Conservation (phyloP, 2,888 invertebrate genomes). For the Platycheirus albimanus region DNA sequence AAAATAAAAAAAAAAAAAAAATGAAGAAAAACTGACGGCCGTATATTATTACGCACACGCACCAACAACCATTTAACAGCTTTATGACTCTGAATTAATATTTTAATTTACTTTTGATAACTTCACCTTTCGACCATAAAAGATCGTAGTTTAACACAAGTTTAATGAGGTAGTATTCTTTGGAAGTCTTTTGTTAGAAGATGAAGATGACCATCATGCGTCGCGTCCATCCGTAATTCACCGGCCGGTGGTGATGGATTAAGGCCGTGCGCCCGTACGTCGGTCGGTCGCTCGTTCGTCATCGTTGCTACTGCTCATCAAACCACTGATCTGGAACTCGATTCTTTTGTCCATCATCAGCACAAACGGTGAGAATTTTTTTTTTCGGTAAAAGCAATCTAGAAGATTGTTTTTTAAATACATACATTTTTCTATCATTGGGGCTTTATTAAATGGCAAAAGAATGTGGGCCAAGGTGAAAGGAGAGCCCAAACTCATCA, state of each 20-base stretch:
- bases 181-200: conserved; percentile 15
- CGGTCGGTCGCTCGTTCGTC: neutral
- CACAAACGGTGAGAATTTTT: conserved; percentile 53
- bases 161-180: conserved; percentile 16
- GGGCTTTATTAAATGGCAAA: neutral
- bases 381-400: conserved; percentile 42
- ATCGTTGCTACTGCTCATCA: conserved; percentile 15
- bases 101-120: conserved; percentile 68
- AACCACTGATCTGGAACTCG: conserved; percentile 36
- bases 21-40: neutral
- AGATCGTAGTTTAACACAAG: conserved; percentile 39
- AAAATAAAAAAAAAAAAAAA: neutral
- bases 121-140: conserved; percentile 43
- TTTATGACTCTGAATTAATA: conserved; percentile 47
- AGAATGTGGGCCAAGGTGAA: conserved; percentile 56
- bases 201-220: conserved; percentile 9
- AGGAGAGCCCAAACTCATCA: conserved; percentile 16
- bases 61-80: neutral
- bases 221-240: neutral
- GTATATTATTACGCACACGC: neutral
- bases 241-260: conserved; percentile 17
- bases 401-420: conserved; percentile 54
- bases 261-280: conserved; percentile 6
- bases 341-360: conserved; percentile 33
- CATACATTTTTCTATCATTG: no score